Percentiles rank a stretch among this genome's conserved stretches.
phyloP scores from a whole-genome alignment of 1,140 invertebrate genomes.

The Aphaenogaster ashmeadi region DNA sequence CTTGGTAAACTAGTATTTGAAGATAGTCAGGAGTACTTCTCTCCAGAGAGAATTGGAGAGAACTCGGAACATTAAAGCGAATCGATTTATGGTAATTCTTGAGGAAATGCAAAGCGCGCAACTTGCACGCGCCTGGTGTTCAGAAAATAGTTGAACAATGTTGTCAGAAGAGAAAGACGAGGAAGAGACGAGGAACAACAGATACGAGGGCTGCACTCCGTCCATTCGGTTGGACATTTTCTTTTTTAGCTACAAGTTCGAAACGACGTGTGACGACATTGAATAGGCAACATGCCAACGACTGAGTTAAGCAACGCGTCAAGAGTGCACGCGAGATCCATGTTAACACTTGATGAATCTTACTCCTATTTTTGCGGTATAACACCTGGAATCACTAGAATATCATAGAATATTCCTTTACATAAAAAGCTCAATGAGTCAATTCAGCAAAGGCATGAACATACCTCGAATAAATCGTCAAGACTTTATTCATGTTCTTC shows the following conservation, averaged over 20 bases:
- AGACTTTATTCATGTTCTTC: neutral
- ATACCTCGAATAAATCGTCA: neutral
- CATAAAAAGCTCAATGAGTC: slow-evolving; percentile 4
- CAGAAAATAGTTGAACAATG: neutral
- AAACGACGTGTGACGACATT: slow-evolving; percentile 65
- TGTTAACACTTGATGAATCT: slow-evolving; percentile 55
- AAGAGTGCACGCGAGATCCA: slow-evolving; percentile 59
- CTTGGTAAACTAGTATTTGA: neutral
- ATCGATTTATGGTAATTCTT: slow-evolving; percentile 25
- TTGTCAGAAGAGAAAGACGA: neutral
- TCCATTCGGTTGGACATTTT: slow-evolving; percentile 17
- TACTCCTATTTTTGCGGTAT: slow-evolving; percentile 36
- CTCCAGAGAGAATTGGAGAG: neutral
- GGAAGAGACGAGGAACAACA: neutral
- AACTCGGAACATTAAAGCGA: neutral
- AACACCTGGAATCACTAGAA: slow-evolving; percentile 27
- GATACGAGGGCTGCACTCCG: slow-evolving; percentile 37
- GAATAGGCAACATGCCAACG: slow-evolving; percentile 67
- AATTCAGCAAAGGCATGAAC: neutral
- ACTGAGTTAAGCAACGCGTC: slow-evolving; percentile 63
- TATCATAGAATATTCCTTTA: neutral
- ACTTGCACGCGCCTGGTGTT: neutral
- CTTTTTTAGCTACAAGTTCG: slow-evolving; percentile 41
- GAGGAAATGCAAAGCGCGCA: neutral
- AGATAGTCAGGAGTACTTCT: neutral